Evolutionary conservation across 1,140 invertebrate species (phyloP).

Genomic region (Ceratosolen fusciceps): DNA sequence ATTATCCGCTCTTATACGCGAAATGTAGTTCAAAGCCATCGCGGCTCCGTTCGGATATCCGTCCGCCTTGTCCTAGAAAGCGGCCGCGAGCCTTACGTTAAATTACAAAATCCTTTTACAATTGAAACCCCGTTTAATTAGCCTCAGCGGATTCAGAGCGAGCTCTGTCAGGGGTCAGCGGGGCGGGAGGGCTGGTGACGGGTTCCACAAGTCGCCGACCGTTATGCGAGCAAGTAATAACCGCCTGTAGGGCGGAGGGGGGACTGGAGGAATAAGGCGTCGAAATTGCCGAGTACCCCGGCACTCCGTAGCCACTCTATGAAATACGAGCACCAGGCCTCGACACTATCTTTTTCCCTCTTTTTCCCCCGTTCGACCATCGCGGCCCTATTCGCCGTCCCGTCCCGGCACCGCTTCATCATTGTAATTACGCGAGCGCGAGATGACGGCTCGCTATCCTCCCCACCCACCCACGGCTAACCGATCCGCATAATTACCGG

Average conservation of each 20-base stretch:
- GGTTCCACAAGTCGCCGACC: constrained; percentile 41
- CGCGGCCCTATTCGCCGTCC: constrained; percentile 27
- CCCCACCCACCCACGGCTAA: not conserved
- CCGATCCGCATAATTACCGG: constrained; percentile 21
- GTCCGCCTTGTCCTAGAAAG: constrained; percentile 9
- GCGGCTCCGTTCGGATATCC: not conserved
- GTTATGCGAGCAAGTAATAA: constrained; percentile 46
- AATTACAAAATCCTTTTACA: not conserved
- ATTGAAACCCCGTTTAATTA: constrained; percentile 16
- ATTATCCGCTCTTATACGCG: not conserved
- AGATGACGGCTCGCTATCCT: not conserved
- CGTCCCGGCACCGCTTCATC: not conserved
- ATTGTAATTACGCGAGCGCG: constrained; percentile 16
- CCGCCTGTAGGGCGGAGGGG: no score
- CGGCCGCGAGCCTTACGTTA: not conserved
- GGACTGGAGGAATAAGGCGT: no score
- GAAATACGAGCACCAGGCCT: constrained; percentile 29
- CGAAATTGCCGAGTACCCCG: constrained; percentile 25
- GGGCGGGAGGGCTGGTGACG: not conserved
- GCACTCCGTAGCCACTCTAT: constrained; percentile 24
- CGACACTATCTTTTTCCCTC: constrained; percentile 32
- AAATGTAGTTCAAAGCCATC: not conserved
- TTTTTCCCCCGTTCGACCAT: constrained; percentile 43
- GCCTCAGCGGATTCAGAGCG: constrained; percentile 11
- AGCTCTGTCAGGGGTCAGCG: not conserved